Conservation (phyloP, 2,797 vertebrate genomes). For the Prunella strophiata region DNA sequence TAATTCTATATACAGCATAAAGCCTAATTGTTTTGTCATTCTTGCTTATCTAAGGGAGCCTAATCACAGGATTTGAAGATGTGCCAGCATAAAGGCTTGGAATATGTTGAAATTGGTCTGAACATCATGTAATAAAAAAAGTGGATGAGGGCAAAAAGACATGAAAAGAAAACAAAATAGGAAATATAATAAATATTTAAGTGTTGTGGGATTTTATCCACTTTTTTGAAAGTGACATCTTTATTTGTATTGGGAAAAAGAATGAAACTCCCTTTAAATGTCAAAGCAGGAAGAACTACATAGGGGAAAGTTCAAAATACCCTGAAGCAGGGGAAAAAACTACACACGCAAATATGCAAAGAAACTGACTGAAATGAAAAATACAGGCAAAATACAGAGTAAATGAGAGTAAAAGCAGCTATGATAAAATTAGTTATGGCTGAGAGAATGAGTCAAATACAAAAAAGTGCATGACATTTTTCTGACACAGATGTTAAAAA, state of each 20-base stretch:
- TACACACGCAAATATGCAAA: background rate
- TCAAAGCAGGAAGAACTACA: background rate
- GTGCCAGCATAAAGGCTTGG: background rate
- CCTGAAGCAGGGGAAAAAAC: background rate
- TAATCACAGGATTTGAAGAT: background rate
- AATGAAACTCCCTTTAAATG: background rate
- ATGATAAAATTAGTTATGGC: background rate
- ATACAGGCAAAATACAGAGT: background rate
- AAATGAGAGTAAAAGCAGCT: background rate
- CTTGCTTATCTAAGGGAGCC: background rate
- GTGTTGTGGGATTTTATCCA: background rate
- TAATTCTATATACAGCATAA: constrained; percentile 30
- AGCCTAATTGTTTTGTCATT: constrained; percentile 9
- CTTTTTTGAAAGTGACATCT: background rate
- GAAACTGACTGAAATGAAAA: background rate
- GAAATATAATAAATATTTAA: background rate
- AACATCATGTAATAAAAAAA: background rate
- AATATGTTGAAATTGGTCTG: background rate
- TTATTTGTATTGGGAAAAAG: background rate
- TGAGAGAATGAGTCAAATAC: background rate
- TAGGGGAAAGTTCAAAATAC: background rate
- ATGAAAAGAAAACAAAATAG: background rate
- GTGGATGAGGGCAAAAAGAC: background rate
- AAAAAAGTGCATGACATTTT: background rate
- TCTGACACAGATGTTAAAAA: background rate